Percentiles rank a stretch among this genome's conserved stretches.
Conservation (phyloP, 2,797 vertebrate genomes). For the Chrysocyon brachyurus region DNA sequence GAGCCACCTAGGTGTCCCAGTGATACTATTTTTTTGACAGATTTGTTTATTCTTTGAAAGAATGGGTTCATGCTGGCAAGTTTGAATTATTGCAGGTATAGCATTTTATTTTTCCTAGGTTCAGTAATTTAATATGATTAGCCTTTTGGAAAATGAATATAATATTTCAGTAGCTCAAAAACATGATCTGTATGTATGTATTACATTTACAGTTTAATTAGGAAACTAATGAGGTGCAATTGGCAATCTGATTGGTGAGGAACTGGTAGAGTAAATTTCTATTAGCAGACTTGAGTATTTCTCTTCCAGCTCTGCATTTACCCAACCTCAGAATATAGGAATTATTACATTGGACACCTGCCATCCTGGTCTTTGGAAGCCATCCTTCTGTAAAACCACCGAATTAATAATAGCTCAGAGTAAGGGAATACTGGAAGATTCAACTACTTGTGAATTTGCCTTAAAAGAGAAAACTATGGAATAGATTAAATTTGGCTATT, state of each 20-base stretch:
- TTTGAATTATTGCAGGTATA: conserved; percentile 79
- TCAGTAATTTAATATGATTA: conserved; percentile 83
- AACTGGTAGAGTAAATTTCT: conserved; percentile 76
- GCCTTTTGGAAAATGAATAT: conserved; percentile 85
- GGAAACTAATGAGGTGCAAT: conserved; percentile 85
- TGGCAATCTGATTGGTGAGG: conserved; percentile 81
- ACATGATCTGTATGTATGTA: conserved; percentile 78
- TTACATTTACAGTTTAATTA: conserved; percentile 85
- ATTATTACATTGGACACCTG: conserved; percentile 79
- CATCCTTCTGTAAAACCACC: conserved; percentile 60
- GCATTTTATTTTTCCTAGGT: conserved; percentile 76
- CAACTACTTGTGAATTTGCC: neutral
- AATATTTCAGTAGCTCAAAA: conserved; percentile 84
- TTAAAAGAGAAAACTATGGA: conserved; percentile 3
- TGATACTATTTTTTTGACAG: conserved; percentile 58
- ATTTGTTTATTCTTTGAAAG: conserved; percentile 72
- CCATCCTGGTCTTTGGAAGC: conserved; percentile 72
- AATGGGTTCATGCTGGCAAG: conserved; percentile 51
- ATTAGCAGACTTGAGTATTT: conserved; percentile 80
- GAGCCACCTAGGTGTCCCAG: too few species aligned
- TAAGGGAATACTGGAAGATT: neutral
- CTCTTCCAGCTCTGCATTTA: conserved; percentile 48
- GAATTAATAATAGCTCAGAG: conserved; percentile 52
- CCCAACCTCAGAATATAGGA: conserved; percentile 56
- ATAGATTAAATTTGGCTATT: conserved; percentile 14